Base-by-base conservation (phyloP, 2,888 invertebrate genomes). In the Brachynemurus nebulosus region DNA sequence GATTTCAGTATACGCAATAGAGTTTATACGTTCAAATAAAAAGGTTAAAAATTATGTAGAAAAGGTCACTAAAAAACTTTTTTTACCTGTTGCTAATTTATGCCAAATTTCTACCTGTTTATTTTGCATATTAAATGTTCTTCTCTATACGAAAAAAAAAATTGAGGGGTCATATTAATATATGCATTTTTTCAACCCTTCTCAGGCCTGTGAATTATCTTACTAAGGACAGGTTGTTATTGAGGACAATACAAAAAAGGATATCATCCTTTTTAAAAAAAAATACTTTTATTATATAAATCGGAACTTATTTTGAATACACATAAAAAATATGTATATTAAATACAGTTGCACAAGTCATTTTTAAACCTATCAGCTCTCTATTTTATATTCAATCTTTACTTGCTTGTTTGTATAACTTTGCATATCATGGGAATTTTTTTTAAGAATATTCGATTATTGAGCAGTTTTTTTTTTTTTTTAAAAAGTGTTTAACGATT, bases 51-150 rank as follows among this genome's bases (percentile, higher is more conserved):
- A 14, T 34, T 36, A 17, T 36, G 16, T 20, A 23, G 21, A 23
- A 19, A n/a, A n/a, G n/a, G n/a, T n/a, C n/a, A n/a, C n/a, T n/a
- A n/a, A n/a, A n/a, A n/a, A n/a, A n/a, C n/a, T 17, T 27, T 19
- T 34, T 34, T 42, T 42, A 42, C 42, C 42, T 42, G 42, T 27
- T 21, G 17, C 42, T 42, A 42, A 42, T 42, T 19, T 42, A 42
- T 42, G 42, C 42, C n/a, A 42, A 42, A 34, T 37, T 39, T 42
- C 42, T 42, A 42, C 42, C 42, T 42, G 42, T 42, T 30, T 14
- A 30, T 30, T 30, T 42, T 42, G 42, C 42, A 42, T 42, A 42
- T 33, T 42, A 40, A 40, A 27, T 40, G 40, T 40, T n/a, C n/a
- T n/a, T n/a, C n/a, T n/a, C n/a, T n/a, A n/a, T n/a, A n/a, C n/a